Evolutionary conservation across 2,113 vertebrate genomes (phyloP), one percentile per base, ranked within the genome.

Genomic region (Atrichornis clamosus): DNA sequence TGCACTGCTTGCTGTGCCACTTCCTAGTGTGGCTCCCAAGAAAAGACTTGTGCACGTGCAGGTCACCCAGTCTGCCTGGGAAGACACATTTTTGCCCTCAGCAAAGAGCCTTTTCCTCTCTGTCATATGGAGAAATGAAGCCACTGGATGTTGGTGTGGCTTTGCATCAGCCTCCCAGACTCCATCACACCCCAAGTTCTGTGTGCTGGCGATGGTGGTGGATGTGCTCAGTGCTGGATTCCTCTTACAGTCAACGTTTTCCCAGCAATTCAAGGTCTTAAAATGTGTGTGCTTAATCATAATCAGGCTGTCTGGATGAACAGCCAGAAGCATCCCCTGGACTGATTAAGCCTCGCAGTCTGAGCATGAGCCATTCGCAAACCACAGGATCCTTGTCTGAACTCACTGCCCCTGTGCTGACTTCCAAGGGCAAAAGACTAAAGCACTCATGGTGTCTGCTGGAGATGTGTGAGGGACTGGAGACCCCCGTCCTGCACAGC

Each of bases 211-310:
- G 8, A 1, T 1, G 4, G 41, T 64, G 68, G 19, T 52, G 44
- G 64, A 77, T 2, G 21, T 74, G 77, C 72, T 87, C 30, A 17
- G 4, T 56, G 52, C 78, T 63, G 42, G 77, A 79, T 88, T 91
- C 59, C 68, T 89, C 73, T 78, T 74, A 37, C 9, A 62, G 32
- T 58, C 60, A 17, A 50, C 37, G 9, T 77, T 74, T 80, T 88
- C 50, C 42, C 39, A 77, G 59, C 0, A 0, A 85, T 58, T 59
- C 46, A 72, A 73, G 50, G 33, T 80, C 63, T 91, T 72, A 39
- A 64, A 88, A 62, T 55, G 11, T 17, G 22, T 80, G 30, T 76
- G 44, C 62, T 93, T 96, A 69, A 86, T 97, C 83, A 83, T 59
- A 82, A 93, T 79, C 59, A 91, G 58, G 21, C 78, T 7, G 7